Base-by-base conservation (phyloP, 2,888 invertebrate species). In the Cremastobaeus sp. region DNA sequence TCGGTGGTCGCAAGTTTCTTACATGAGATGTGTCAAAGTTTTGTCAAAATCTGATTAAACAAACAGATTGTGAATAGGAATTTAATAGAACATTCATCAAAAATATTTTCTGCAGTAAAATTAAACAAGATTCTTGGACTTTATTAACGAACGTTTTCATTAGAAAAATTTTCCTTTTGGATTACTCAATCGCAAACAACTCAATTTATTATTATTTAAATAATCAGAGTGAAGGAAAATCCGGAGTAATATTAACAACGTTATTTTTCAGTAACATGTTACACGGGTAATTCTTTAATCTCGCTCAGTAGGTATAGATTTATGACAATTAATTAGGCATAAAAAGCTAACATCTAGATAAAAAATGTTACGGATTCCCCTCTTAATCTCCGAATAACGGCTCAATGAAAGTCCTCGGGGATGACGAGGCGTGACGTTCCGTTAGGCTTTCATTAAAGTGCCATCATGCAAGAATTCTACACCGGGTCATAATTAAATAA, bases 261-360 rank as follows among this genome's bases (percentile, higher is more conserved):
- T n/a, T n/a, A n/a, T n/a, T n/a, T 70, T 70, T 60, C 72, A 74
- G 78, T 74, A 72, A 78, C 72, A 77, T 74, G 77, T 77, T 70
- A 74, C 64, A 70, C 71, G 79, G 79, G 80, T 81, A 77, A 76
- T 50, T 66, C 77, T 62, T 50, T 80, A 78, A 82, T 80, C 78
- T 74, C 54, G 54, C 73, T 65, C 76, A 78, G 69, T 77, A 74
- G 43, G 55, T 17, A 71, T 78, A 79, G 81, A 85, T 85, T 84
- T 83, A 83, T 81, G 84, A 80, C 85, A 82, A 85, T 86, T 85
- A 85, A 86, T 86, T 85, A 81, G 78, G 79, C 81, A 81, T 83
- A 84, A 84, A 83, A 85, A 83, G 81, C 79, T 77, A 76, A 79
- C 77, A 79, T 79, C 78, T 79, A 68, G 76, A 72, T 72, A 78